Conservation (phyloP, 2,797 vertebrate species). For the Echiichthys vipera region DNA sequence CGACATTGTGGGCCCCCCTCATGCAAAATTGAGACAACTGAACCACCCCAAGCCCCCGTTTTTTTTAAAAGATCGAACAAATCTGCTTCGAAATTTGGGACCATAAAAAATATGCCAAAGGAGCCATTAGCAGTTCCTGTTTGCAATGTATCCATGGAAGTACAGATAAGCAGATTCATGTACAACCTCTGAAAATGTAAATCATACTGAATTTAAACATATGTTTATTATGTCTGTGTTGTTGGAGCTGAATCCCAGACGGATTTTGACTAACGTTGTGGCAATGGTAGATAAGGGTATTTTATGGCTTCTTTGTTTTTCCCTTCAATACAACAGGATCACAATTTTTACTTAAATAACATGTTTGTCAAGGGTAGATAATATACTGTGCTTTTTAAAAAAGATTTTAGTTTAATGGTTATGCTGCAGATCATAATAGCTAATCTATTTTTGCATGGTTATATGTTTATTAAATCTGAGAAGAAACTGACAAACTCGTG, state of each 20-base stretch:
- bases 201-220: background rate
- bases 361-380: background rate
- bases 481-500: slow-evolving; percentile 20
- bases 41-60: too few species aligned
- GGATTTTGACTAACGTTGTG: background rate
- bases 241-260: background rate
- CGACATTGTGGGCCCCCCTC: background rate
- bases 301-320: too few species aligned
- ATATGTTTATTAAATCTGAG: background rate
- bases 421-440: slow-evolving; percentile 2
- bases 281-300: too few species aligned
- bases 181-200: background rate
- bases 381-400: background rate
- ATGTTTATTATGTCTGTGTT: background rate
- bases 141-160: background rate
- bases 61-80: too few species aligned
- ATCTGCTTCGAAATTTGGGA: background rate
- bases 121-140: background rate
- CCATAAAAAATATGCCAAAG: background rate
- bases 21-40: background rate
- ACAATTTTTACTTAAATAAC: background rate
- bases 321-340: background rate
- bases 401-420: background rate
- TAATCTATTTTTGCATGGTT: slow-evolving; percentile 7
- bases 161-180: background rate